Evolutionary conservation across 2,113 vertebrate species (phyloP), one percentile per base, ranked within the genome.

Genomic region (Rhegmatorhina hoffmannsi): DNA sequence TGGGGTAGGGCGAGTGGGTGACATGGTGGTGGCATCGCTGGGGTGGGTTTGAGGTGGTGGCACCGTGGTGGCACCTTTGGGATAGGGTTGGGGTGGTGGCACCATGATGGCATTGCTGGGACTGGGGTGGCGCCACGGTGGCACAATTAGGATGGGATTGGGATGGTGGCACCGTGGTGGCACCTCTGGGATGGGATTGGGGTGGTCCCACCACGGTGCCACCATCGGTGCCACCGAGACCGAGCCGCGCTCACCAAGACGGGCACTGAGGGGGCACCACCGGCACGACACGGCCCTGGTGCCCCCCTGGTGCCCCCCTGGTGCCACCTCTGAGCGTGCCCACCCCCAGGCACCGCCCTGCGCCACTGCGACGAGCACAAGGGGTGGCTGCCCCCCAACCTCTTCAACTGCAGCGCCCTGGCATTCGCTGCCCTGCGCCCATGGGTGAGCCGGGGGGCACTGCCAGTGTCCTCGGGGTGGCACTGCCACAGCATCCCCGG

Each of bases 281-380:
- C 17, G 7, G 10, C 53, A 55, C 17, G 26, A 53, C 50, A 28
- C 53, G 5, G 17, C 52, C 52, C 17, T 12, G 6, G 52, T 53
- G 52, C 55, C 19, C 31, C 55, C 38, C 38, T 10, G 38, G 38
- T 38, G 38, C 38, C 38, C 38, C 13, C 20, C n/a, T 10, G 38
- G 38, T 67, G 36, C 53, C 46, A 53, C 69, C 38, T 24, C 49
- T 24, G 36, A 13, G 8, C 38, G 46, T 75, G 19, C 28, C 38
- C 33, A 19, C 94, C 67, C 89, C 24, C 94, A 99, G 99, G 99
- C 56, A 99, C 99, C 0, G 99, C 99, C 1, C 97, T 99, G 66
- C 98, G 99, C 49, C 99, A 99, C 98, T 99, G 99, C 67, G 99
- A 99, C 1, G 99, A 99, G 87, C 99, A 99, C 97, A 98, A 98